Evolutionary conservation across 1,140 invertebrate genomes (phyloP).

Genomic region (Aradophagus sp.): DNA sequence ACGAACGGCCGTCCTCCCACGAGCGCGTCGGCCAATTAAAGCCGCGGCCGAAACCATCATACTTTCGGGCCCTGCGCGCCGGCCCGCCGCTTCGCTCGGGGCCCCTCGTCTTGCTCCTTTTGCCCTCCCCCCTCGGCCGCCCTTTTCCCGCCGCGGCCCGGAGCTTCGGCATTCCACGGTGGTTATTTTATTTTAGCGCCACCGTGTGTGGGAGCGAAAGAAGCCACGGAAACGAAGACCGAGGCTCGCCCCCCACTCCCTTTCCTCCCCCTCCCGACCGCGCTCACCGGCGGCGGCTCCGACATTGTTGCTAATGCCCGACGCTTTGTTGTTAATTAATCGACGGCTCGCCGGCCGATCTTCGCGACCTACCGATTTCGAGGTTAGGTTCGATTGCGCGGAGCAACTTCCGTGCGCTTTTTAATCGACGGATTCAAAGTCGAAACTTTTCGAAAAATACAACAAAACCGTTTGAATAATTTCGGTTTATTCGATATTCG

Average conservation of each 20-base stretch:
- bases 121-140: slow-evolving; percentile 29
- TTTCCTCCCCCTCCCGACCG: background rate
- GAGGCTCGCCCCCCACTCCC: background rate
- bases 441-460: no score
- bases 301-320: no score
- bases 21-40: slow-evolving; percentile 37
- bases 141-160: slow-evolving; percentile 50
- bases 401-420: no score
- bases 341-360: no score
- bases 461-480: no score
- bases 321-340: slow-evolving; percentile 10
- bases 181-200: slow-evolving; percentile 72
- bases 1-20: slow-evolving; percentile 41
- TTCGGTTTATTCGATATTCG: no score
- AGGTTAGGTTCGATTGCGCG: no score
- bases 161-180: slow-evolving; percentile 66
- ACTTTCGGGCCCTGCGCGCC: slow-evolving; percentile 20
- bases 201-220: slow-evolving; percentile 60
- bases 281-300: no score
- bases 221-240: background rate
- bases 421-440: no score
- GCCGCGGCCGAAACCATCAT: slow-evolving; percentile 30
- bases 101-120: slow-evolving; percentile 37
- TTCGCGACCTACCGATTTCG: no score
- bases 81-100: slow-evolving; percentile 3